phyloP scores from a whole-genome alignment of 2,888 invertebrate genomes.

The Metacarcinus magister region DNA sequence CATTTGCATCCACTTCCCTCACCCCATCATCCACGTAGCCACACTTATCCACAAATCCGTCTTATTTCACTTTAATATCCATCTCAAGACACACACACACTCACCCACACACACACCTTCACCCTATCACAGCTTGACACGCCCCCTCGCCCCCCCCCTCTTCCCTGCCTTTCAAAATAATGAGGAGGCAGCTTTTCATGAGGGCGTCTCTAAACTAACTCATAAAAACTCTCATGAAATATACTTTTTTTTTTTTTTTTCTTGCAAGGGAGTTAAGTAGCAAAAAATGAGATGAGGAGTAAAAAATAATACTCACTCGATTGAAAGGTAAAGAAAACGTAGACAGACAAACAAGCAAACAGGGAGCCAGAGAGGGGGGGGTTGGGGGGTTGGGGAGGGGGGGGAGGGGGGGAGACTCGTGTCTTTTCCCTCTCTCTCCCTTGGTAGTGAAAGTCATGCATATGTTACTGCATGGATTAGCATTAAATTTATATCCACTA shows the following conservation, averaged over 20 bases:
- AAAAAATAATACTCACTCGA: background rate
- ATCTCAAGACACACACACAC: slow-evolving; percentile 21
- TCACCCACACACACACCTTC: slow-evolving; percentile 20
- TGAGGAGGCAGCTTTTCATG: background rate
- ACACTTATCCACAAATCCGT: no score
- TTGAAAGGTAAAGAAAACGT: background rate
- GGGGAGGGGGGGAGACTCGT: background rate
- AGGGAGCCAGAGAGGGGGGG: background rate
- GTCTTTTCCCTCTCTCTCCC: background rate
- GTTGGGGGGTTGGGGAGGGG: no score
- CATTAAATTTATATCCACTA: slow-evolving; percentile 35
- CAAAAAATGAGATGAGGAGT: background rate
- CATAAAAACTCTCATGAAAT: background rate
- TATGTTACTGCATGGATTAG: slow-evolving; percentile 43
- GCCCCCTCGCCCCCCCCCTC: no score
- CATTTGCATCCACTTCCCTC: background rate
- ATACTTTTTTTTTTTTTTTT: background rate
- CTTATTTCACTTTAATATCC: no score
- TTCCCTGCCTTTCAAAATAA: background rate
- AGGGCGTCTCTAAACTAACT: background rate
- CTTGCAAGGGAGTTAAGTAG: background rate
- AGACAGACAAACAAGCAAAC: background rate
- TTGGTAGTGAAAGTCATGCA: background rate
- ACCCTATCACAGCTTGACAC: background rate
- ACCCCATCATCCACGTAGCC: background rate